Percentiles rank a stretch among this genome's conserved stretches.
Conservation (phyloP, 2,113 vertebrate species). For the Epinephelus moara region DNA sequence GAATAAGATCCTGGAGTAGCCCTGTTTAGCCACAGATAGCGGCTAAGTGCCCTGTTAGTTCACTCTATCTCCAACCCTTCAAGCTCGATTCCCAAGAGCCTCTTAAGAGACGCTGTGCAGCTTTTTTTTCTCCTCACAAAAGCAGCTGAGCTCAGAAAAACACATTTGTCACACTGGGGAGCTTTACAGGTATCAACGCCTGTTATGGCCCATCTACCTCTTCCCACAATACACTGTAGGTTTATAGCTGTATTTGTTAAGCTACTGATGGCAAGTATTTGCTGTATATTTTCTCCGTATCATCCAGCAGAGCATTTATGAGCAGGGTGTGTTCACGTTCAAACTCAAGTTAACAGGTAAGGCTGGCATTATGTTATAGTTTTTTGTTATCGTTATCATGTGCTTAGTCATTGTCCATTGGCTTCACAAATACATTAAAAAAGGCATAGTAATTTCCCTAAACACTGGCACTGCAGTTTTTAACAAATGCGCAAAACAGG, state of each 20-base stretch:
- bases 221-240: neutral
- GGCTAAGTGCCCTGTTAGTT: conserved; percentile 72
- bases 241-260: conserved; percentile 18
- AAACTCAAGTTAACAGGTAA: neutral
- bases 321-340: neutral
- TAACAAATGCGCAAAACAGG: no score
- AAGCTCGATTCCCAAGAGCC: conserved; percentile 60
- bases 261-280: conserved; percentile 7
- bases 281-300: neutral
- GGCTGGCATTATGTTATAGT: neutral
- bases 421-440: neutral
- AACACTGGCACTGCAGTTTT: no score
- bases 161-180: conserved; percentile 63
- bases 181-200: conserved; percentile 50
- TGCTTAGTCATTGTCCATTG: no score
- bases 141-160: conserved; percentile 70
- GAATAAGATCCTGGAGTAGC: conserved; percentile 44
- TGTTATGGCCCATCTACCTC: conserved; percentile 10
- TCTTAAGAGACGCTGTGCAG: conserved; percentile 56
- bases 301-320: neutral
- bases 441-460: no score
- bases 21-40: conserved; percentile 71
- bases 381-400: neutral
- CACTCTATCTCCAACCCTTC: conserved; percentile 65
- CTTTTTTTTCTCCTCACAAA: conserved; percentile 23